A percentile compares a stretch with the other conserved stretches of the same genome.
Evolutionary conservation across 1,140 invertebrate species (phyloP).

Genomic region (Chymomyza costata): DNA sequence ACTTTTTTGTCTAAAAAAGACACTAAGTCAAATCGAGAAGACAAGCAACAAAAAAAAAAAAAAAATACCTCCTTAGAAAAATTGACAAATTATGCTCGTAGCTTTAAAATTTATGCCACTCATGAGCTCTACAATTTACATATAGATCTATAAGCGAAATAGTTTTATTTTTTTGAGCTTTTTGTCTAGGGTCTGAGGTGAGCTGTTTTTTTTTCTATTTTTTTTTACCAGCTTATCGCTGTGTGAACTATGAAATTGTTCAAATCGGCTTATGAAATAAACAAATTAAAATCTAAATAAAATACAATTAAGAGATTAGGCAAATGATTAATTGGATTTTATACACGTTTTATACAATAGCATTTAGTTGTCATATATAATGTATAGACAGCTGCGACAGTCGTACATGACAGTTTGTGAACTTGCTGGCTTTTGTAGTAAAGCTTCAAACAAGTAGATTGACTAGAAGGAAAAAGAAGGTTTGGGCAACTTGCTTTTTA

Average conservation of each 20-base stretch:
- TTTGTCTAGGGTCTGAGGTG: too few relatives aligned
- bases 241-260: conserved; percentile 64
- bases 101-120: conserved; percentile 6
- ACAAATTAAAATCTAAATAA: conserved; percentile 65
- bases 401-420: too few relatives aligned
- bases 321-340: conserved; percentile 62
- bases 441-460: too few relatives aligned
- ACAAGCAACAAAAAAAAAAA: too few relatives aligned
- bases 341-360: conserved; percentile 9
- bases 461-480: too few relatives aligned
- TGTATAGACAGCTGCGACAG: too few relatives aligned
- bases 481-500: too few relatives aligned
- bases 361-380: conserved; percentile 18
- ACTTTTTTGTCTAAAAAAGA: conserved; percentile 1
- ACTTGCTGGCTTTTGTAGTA: too few relatives aligned
- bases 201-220: not conserved
- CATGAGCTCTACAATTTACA: conserved; percentile 22
- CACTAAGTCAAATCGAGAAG: too few relatives aligned
- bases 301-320: conserved; percentile 68
- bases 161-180: too few relatives aligned
- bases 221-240: conserved; percentile 15
- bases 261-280: conserved; percentile 67
- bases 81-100: conserved; percentile 59
- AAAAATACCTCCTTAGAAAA: conserved; percentile 1
- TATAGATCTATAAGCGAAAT: too few relatives aligned